Evolutionary conservation across 2,797 vertebrate genomes (phyloP).

Genomic region (Urosaurus nigricauda): DNA sequence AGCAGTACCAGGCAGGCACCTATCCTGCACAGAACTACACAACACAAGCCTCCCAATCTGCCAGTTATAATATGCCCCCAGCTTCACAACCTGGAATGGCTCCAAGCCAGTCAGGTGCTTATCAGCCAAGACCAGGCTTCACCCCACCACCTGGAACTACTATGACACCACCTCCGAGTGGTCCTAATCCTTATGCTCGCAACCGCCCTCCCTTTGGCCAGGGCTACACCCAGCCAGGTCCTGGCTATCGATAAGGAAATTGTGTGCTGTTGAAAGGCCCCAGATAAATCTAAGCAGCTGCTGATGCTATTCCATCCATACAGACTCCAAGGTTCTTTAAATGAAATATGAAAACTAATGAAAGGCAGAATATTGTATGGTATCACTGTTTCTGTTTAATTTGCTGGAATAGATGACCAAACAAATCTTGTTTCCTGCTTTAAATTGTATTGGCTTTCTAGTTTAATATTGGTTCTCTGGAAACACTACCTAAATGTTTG

Average conservation of each 20-base stretch:
- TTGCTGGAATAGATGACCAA: constrained; percentile 72
- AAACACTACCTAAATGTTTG: constrained; percentile 76
- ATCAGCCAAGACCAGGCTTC: constrained; percentile 90
- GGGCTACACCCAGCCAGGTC: constrained; percentile 95
- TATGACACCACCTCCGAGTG: constrained; percentile 89
- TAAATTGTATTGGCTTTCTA: constrained; percentile 81
- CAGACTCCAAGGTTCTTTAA: constrained; percentile 76
- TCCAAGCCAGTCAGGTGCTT: constrained; percentile 81
- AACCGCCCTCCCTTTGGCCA: constrained; percentile 92
- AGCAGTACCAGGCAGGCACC: constrained; percentile 89
- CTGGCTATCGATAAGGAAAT: constrained; percentile 88
- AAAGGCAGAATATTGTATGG: constrained; percentile 73
- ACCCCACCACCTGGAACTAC: constrained; percentile 89
- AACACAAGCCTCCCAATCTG: constrained; percentile 89
- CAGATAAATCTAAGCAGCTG: constrained; percentile 25
- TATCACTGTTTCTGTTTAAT: constrained; percentile 74
- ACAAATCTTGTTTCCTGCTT: constrained; percentile 77
- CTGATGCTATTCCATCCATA: constrained; percentile 61
- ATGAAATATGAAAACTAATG: constrained; percentile 70
- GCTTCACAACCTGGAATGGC: constrained; percentile 84
- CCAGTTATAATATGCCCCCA: constrained; percentile 89
- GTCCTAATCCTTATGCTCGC: constrained; percentile 93
- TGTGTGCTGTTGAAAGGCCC: not conserved
- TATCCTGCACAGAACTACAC: constrained; percentile 93
- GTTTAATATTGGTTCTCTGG: constrained; percentile 70